Base-by-base conservation (phyloP, 2,888 invertebrate species). In the Aphodius granarius region DNA sequence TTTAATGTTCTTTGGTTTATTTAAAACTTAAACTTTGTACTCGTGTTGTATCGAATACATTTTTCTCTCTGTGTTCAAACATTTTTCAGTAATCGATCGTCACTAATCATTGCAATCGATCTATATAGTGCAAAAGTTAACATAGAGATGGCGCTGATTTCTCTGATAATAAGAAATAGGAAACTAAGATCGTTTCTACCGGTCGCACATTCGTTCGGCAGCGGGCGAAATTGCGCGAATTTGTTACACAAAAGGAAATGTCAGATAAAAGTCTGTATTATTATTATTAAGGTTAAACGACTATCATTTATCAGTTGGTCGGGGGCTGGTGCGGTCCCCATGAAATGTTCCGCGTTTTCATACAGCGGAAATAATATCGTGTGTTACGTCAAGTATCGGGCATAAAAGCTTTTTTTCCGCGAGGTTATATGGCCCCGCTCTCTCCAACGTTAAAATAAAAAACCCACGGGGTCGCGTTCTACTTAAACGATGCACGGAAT, bases 281-380 rank as follows among this genome's bases (percentile, higher is more conserved):
- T 68, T 68, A 68, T 68, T 68, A 68, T 68, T 68, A 68, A 68
- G 68, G 68, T 68, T 68, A 68, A 68, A 68, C 68, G 68, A 22
- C 21, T 19, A 20, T 20, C 68, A 22, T 68, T 68, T 68, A 68
- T 68, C 68, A 68, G 22, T 22, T n/a, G 20, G 68, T 22, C 21
- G 18, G 13, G n/a, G 20, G 68, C 15, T 68, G 20, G 68, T 18
- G 21, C 68, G 68, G 20, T 68, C 20, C 9, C 19, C 6, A 21
- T 21, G 68, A 20, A 68, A 21, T 22, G 68, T 22, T 43, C 43
- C 43, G 43, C 43, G 9, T 43, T 43, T 43, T n/a, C n/a, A 43
- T 43, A 43, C 43, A 43, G 19, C 20, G 68, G 20, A 68, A 68
- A 68, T 68, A 68, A 21, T 68, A 68, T 68, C 68, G 68, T 68